Conservation (phyloP, 2,888 invertebrate genomes). For the Erebia ligea region DNA sequence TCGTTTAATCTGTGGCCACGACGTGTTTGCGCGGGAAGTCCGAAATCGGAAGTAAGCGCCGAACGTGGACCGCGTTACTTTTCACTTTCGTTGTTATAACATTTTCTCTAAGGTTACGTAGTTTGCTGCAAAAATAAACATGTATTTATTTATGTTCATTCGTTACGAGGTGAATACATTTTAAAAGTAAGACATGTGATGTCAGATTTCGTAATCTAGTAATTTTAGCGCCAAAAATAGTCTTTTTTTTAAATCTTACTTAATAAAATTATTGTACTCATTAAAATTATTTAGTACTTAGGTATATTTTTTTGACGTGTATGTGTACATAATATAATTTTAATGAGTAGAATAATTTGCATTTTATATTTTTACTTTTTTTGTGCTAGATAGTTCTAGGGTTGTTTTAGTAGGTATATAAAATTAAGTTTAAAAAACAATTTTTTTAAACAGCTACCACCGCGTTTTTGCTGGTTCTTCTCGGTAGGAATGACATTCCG, state of each 20-base stretch:
- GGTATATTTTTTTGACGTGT: too few relatives aligned
- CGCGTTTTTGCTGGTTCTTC: too few relatives aligned
- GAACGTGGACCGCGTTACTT: slow-evolving; percentile 57
- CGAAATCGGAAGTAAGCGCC: slow-evolving; percentile 71
- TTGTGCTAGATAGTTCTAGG: too few relatives aligned
- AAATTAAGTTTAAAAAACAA: too few relatives aligned
- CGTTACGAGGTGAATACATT: slow-evolving; percentile 25
- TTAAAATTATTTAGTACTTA: neutral
- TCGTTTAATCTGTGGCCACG: slow-evolving; percentile 37
- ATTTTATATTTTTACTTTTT: too few relatives aligned
- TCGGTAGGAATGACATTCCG: too few relatives aligned
- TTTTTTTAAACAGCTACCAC: too few relatives aligned
- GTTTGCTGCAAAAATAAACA: slow-evolving; percentile 35
- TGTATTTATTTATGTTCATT: slow-evolving; percentile 39
- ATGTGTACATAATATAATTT: too few relatives aligned
- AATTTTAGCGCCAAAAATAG: neutral
- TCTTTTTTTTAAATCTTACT: slow-evolving; percentile 2
- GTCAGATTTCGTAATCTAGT: slow-evolving; percentile 30
- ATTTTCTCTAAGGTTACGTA: slow-evolving; percentile 47
- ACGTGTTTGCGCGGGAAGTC: slow-evolving; percentile 67
- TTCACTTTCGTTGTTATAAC: slow-evolving; percentile 68
- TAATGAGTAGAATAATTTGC: too few relatives aligned
- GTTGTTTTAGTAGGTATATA: too few relatives aligned
- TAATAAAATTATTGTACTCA: too few relatives aligned
- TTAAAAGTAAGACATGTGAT: slow-evolving; percentile 13